Conservation (phyloP, 2,113 vertebrate genomes). For the cattle (Bos taurus) region ARS-UCD2.0 NC_037343.1:25480501-25481000, state of each 20-base stretch:
- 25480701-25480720: background rate
- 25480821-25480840: slow-evolving; percentile 17
- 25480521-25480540: rapidly evolving
- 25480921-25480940: background rate
- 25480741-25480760: background rate
- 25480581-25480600: background rate
- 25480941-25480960: no score
- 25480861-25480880: background rate
- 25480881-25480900: background rate
- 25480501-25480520: no score
- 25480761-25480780: background rate
- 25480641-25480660: background rate
- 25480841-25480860: background rate
- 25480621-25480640: background rate
- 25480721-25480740: background rate
- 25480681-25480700: background rate
- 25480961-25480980: background rate
- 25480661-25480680: background rate
- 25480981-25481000: background rate
- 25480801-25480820: background rate
- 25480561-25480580: no score
- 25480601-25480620: no score
- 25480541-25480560: rapidly evolving
- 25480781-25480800: background rate
- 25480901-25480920: background rate